Evolutionary conservation across 2,888 invertebrate species (phyloP).

Genomic region (Lissonota sp.): DNA sequence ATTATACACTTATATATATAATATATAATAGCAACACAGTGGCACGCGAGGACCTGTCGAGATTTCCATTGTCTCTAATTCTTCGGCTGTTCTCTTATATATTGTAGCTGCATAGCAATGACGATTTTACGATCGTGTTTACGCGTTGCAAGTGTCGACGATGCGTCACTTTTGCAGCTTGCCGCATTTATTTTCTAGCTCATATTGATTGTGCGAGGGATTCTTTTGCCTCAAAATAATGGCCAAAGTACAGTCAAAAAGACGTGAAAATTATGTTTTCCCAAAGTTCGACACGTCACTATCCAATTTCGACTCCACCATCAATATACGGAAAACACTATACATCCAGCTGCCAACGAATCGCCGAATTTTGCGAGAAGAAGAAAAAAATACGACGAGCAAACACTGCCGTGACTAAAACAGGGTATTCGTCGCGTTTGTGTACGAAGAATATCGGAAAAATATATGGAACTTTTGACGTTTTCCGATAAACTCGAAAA

Average conservation of each 20-base stretch:
- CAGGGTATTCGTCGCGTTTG: background rate
- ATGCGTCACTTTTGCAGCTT: conserved; percentile 46
- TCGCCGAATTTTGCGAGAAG: background rate
- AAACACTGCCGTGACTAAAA: no score
- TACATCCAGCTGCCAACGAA: background rate
- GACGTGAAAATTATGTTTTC: background rate
- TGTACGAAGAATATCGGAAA: conserved; percentile 19
- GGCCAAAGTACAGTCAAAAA: no score
- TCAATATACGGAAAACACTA: conserved; percentile 10
- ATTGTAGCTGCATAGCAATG: conserved; percentile 20
- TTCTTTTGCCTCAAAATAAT: no score
- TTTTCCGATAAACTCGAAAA: conserved; percentile 30
- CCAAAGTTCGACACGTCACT: conserved; percentile 29
- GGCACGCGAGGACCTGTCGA: conserved; percentile 42
- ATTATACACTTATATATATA: no score
- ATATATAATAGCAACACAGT: background rate
- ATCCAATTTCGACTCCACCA: conserved; percentile 24
- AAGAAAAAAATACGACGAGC: background rate
- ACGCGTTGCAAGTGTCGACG: conserved; percentile 57
- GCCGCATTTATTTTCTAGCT: conserved; percentile 23
- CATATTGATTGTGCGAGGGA: background rate
- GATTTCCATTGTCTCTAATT: conserved; percentile 10
- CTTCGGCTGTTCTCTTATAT: background rate
- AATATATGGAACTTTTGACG: conserved; percentile 1
- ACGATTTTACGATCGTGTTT: conserved; percentile 61